These are phyloP conservation scores for Cephalopholis sonnerati DNA, from an alignment of 2,113 vertebrate species.

Conservation along the genomic window DNA sequence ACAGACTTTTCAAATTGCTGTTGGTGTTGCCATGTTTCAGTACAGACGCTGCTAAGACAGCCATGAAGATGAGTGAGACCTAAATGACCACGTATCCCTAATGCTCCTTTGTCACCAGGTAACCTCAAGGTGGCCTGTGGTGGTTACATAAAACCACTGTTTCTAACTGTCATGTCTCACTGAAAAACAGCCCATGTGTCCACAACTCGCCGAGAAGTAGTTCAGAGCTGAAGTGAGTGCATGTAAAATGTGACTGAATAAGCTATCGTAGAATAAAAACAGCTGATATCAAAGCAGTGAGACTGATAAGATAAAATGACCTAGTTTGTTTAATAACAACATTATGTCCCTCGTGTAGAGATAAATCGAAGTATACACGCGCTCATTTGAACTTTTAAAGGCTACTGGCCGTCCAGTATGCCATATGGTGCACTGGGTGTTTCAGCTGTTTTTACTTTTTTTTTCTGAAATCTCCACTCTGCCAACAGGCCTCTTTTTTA, in stretches of 20 bases:
- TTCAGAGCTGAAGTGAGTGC: not conserved
- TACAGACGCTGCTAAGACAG: conserved; percentile 20
- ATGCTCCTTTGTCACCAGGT: conserved; percentile 18
- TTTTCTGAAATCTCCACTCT: too few relatives aligned
- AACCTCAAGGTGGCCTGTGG: not conserved
- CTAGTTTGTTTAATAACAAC: too few relatives aligned
- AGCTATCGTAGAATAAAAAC: not conserved
- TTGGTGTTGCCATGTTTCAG: conserved; percentile 10
- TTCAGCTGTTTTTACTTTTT: too few relatives aligned
- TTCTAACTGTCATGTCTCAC: not conserved
- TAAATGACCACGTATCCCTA: not conserved
- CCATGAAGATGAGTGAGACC: conserved; percentile 13
- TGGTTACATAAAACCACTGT: not conserved
- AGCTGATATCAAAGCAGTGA: not conserved
- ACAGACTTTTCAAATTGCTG: not conserved
- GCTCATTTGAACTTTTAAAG: too few relatives aligned
- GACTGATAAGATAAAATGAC: not conserved
- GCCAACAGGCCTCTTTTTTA: too few relatives aligned
- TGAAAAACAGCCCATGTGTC: not conserved
- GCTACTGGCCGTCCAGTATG: too few relatives aligned
- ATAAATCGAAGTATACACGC: too few relatives aligned
- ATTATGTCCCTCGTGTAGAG: too few relatives aligned
- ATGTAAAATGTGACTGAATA: not conserved
- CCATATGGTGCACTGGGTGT: too few relatives aligned
- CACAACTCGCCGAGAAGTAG: not conserved